A percentile compares a stretch with the other conserved stretches of the same genome.
Evolutionary conservation across 2,113 vertebrate genomes (phyloP).

Genomic region (Chrysochloris asiatica): DNA sequence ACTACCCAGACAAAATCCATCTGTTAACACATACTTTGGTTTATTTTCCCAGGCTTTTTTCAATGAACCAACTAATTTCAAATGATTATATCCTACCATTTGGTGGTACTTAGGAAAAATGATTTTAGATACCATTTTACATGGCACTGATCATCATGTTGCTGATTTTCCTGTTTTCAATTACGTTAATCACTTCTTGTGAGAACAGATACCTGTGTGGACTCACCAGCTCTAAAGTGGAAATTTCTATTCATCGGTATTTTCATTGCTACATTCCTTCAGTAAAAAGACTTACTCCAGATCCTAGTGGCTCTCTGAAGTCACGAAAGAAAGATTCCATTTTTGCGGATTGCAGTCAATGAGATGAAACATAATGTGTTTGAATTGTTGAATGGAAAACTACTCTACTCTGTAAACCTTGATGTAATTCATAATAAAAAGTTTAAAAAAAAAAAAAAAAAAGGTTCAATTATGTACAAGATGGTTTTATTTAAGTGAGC

Average conservation of each 20-base stretch:
- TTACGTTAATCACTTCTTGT: background rate
- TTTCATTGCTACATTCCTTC: background rate
- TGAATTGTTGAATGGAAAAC: too few species aligned
- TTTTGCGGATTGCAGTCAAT: too few species aligned
- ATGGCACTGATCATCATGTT: background rate
- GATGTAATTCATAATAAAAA: too few species aligned
- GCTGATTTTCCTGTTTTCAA: conserved; percentile 33
- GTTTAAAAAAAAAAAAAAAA: too few species aligned
- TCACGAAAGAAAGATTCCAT: conserved; percentile 49
- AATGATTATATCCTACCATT: background rate
- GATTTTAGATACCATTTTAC: background rate
- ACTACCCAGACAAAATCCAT: background rate
- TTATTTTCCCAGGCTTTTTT: conserved; percentile 10
- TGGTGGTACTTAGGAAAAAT: background rate
- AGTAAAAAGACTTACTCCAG: background rate
- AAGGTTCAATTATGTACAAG: background rate
- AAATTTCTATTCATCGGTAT: background rate
- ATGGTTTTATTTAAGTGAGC: background rate
- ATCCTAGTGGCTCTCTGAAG: background rate
- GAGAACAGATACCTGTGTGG: background rate
- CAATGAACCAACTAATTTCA: conserved; percentile 10
- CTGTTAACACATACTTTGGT: background rate
- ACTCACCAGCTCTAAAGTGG: background rate
- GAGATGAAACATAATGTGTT: too few species aligned
- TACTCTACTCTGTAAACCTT: too few species aligned